These are phyloP conservation scores for Stenurella melanura DNA, from an alignment of 2,888 invertebrate species.

Conservation along the genomic window DNA sequence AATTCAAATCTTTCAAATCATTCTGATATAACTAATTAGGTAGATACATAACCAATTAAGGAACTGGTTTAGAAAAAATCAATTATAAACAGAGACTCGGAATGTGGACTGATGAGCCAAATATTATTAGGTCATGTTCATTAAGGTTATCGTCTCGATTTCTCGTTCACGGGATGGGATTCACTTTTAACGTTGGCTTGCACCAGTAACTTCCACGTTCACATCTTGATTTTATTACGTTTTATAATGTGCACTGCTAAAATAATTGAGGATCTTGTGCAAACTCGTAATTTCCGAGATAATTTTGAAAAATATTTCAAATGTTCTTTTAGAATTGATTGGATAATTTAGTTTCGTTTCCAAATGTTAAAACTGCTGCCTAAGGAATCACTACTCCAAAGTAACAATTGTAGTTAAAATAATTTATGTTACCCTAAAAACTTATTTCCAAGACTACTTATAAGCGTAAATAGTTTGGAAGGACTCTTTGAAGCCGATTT, in stretches of 20 bases:
- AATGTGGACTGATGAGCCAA: slow-evolving; percentile 10
- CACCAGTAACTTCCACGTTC: not conserved
- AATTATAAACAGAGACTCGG: not conserved
- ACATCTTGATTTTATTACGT: not conserved
- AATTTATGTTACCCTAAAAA: no score
- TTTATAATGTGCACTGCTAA: not conserved
- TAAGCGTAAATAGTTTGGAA: no score
- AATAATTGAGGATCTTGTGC: not conserved
- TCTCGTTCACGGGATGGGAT: not conserved
- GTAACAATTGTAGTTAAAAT: no score
- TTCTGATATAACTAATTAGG: not conserved
- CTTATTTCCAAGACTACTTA: no score
- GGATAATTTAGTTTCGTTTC: no score
- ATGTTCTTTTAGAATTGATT: no score
- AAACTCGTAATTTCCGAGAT: not conserved
- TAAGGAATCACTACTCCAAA: no score
- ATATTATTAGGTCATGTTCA: slow-evolving; percentile 7
- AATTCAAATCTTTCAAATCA: slow-evolving; percentile 10
- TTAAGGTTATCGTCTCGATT: not conserved
- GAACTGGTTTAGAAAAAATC: slow-evolving; percentile 21
- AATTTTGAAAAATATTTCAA: no score
- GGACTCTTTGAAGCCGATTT: no score
- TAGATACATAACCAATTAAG: slow-evolving; percentile 4
- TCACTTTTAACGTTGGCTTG: not conserved
- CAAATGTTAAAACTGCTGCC: no score